Evolutionary conservation across 2,113 vertebrate species (phyloP).

Genomic region (Gallinago paraguaiae): DNA sequence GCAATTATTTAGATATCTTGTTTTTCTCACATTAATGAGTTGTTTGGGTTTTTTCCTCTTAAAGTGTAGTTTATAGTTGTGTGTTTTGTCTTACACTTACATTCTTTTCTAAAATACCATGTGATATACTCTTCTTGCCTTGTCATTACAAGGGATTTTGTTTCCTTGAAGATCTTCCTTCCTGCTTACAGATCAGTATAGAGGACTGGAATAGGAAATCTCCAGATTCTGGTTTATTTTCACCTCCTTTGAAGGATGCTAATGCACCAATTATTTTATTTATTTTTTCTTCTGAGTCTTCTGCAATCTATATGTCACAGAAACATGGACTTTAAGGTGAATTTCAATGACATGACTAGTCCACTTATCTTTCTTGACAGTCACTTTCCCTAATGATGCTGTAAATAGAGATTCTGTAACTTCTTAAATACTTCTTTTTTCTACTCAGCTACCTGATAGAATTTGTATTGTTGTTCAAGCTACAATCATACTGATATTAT

Average conservation of each 20-base stretch:
- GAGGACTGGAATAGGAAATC: neutral
- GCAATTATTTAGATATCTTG: neutral
- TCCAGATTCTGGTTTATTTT: neutral
- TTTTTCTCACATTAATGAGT: neutral
- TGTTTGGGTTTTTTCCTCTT: neutral
- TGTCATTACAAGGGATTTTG: neutral
- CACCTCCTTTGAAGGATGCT: neutral
- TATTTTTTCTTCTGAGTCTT: neutral
- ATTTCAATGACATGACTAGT: neutral
- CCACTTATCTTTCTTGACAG: neutral
- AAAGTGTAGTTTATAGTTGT: neutral
- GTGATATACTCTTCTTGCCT: neutral
- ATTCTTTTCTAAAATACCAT: neutral
- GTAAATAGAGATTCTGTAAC: neutral
- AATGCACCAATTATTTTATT: fast-evolving
- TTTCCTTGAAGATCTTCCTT: neutral
- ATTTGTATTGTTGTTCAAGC: neutral
- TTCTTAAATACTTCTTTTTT: neutral
- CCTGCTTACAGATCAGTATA: neutral
- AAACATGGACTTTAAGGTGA: neutral
- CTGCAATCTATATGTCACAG: neutral
- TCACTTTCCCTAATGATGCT: fast-evolving
- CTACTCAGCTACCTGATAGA: neutral
- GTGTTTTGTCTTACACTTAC: neutral
- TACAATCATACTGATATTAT: neutral